A percentile compares a stretch with the other conserved stretches of the same genome.
Conservation (phyloP, 1,140 invertebrate species). For the Gonatopus flavifemur region DNA sequence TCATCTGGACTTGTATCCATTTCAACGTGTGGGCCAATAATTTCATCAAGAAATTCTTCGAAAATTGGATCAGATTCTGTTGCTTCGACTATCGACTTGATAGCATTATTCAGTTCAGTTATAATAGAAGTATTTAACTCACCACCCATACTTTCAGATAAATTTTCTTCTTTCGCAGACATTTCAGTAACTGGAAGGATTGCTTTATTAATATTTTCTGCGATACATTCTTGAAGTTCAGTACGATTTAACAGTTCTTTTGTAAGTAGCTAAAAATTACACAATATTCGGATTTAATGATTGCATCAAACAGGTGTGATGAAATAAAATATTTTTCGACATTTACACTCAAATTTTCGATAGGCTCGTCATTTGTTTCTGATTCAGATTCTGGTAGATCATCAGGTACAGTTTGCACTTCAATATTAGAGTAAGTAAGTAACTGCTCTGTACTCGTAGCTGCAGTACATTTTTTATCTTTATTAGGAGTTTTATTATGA, state of each 20-base stretch:
- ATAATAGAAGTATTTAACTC: slow-evolving; percentile 48
- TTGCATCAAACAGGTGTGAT: neutral
- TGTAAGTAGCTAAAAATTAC: slow-evolving; percentile 42
- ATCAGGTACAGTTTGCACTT: slow-evolving; percentile 49
- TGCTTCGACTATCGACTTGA: slow-evolving; percentile 48
- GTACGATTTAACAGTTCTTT: slow-evolving; percentile 51
- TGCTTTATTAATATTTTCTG: slow-evolving; percentile 58
- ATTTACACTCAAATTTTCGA: slow-evolving; percentile 54
- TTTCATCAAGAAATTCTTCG: slow-evolving; percentile 51
- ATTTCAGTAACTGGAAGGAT: slow-evolving; percentile 39
- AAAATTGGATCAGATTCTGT: slow-evolving; percentile 57
- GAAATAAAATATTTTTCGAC: slow-evolving; percentile 10
- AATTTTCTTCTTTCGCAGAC: slow-evolving; percentile 31
- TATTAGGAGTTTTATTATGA: slow-evolving; percentile 1
- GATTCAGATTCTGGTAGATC: slow-evolving; percentile 39
- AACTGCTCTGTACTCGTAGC: slow-evolving; percentile 50
- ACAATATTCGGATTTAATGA: neutral
- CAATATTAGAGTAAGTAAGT: slow-evolving; percentile 36
- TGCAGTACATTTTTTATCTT: slow-evolving; percentile 36
- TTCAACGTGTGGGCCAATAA: slow-evolving; percentile 40
- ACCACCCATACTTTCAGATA: slow-evolving; percentile 23
- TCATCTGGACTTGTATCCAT: slow-evolving; percentile 48
- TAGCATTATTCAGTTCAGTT: slow-evolving; percentile 48
- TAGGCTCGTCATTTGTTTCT: slow-evolving; percentile 42
- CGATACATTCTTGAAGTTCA: slow-evolving; percentile 56